Evolutionary conservation across 2,113 vertebrate species (phyloP).

Genomic region (Drymodes brunneopygia): DNA sequence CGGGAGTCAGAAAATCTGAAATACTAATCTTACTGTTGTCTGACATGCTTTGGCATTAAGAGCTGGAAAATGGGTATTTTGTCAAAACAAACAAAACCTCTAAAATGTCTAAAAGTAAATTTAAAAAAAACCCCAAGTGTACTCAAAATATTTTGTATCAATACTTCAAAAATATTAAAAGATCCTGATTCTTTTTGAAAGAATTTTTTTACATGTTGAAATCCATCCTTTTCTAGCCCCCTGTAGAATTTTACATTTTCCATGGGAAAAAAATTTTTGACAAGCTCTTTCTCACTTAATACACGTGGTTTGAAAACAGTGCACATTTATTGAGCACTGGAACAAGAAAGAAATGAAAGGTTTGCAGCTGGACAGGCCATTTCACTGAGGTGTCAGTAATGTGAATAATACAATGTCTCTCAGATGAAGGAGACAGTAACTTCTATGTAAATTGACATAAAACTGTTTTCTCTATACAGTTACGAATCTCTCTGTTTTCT

Average conservation of each 20-base stretch:
- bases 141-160: background rate
- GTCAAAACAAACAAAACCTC: background rate
- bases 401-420: background rate
- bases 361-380: background rate
- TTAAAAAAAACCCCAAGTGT: rapidly evolving
- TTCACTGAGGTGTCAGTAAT: background rate
- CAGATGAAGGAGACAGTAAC: background rate
- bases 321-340: background rate
- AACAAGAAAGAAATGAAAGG: background rate
- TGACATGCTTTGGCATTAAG: background rate
- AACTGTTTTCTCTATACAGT: background rate
- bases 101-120: background rate
- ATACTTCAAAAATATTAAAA: background rate
- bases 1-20: background rate
- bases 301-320: background rate
- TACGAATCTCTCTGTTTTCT: background rate
- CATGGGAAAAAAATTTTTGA: background rate
- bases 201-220: background rate
- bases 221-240: background rate
- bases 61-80: background rate
- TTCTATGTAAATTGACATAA: background rate
- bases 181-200: background rate
- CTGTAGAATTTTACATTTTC: background rate
- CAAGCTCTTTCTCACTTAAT: background rate
- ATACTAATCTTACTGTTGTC: background rate